Conservation (phyloP, 1,140 invertebrate species). For the Contarinia nasturtii region DNA sequence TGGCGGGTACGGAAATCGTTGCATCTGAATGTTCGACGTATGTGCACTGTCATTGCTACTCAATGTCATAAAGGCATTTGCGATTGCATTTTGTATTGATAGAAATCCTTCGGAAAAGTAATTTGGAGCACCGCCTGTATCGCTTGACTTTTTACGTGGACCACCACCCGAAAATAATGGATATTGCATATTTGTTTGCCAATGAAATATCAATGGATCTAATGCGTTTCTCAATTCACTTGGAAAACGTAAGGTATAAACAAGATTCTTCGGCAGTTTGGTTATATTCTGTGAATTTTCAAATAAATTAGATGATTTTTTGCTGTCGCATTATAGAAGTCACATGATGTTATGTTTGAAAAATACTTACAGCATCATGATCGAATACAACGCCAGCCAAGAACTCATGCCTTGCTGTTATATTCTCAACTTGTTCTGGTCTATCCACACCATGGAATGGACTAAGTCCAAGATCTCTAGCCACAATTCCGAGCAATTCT, state of each 20-base stretch:
- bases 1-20: conserved; percentile 4
- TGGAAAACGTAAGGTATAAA: conserved; percentile 5
- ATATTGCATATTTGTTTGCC: conserved; percentile 4
- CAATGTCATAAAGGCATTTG: conserved; percentile 3
- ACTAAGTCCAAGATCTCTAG: neutral
- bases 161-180: neutral
- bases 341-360: neutral
- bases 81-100: conserved; percentile 8
- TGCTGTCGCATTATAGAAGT: neutral
- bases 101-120: conserved; percentile 9
- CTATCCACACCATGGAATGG: neutral
- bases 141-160: neutral
- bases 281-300: neutral
- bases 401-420: neutral
- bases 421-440: neutral
- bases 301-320: neutral
- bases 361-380: neutral
- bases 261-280: conserved; percentile 1
- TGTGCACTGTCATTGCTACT: neutral
- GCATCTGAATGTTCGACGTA: neutral
- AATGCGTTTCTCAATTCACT: neutral
- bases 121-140: conserved; percentile 7
- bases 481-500: neutral
- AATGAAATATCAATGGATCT: neutral
- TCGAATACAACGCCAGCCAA: neutral